Evolutionary conservation across 2,113 vertebrate species (phyloP).

Genomic region (Cololabis saira): DNA sequence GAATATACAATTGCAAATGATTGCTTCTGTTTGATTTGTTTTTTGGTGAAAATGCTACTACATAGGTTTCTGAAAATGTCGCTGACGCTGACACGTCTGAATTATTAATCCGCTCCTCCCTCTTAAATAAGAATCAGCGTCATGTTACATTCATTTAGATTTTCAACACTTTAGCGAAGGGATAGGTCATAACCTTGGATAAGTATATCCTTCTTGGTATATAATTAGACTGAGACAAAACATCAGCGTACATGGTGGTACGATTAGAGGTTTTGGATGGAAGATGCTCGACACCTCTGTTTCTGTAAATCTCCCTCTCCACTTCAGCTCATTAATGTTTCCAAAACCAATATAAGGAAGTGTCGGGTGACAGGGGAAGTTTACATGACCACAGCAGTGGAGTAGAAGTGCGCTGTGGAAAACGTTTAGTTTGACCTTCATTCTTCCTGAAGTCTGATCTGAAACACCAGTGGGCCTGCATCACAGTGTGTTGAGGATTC

Average conservation of each 20-base stretch:
- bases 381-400: constrained; percentile 34
- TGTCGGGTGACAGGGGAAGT: constrained; percentile 41
- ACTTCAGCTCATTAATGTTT: constrained; percentile 26
- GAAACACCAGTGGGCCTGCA: not conserved
- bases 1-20: too few relatives aligned
- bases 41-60: too few relatives aligned
- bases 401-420: constrained; percentile 25
- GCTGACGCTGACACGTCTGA: too few relatives aligned
- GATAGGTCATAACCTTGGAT: not conserved
- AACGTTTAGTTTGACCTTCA: constrained; percentile 36
- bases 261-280: constrained; percentile 38
- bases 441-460: constrained; percentile 33
- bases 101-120: too few relatives aligned
- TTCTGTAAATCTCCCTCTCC: constrained; percentile 15
- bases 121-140: too few relatives aligned
- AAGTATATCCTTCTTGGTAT: not conserved
- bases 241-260: not conserved
- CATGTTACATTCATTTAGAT: not conserved
- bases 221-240: constrained; percentile 4
- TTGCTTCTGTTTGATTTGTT: too few relatives aligned
- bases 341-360: constrained; percentile 52
- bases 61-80: too few relatives aligned
- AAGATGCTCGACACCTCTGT: not conserved
- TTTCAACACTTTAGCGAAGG: not conserved
- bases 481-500: constrained; percentile 3